A percentile compares a stretch with the other conserved stretches of the same genome.
phyloP scores from a whole-genome alignment of 1,140 invertebrate genomes.

The Heterodera schachtii region DNA sequence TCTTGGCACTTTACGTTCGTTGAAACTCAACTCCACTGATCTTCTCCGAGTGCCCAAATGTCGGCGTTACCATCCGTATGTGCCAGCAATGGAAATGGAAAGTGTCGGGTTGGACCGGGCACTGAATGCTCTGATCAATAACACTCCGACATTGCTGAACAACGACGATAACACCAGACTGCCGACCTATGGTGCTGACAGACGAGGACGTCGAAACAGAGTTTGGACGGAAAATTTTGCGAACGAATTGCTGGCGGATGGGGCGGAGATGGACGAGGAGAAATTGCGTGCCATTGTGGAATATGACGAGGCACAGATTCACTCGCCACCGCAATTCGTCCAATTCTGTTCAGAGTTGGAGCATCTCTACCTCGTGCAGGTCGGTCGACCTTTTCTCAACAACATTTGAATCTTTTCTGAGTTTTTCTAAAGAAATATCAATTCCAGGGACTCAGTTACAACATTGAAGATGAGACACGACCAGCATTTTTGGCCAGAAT shows the following conservation, averaged over 20 bases:
- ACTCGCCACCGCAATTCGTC: constrained; percentile 36
- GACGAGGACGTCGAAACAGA: constrained; percentile 4
- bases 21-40: constrained; percentile 29
- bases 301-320: constrained; percentile 25
- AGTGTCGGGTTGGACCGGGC: constrained; percentile 15
- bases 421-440: not conserved
- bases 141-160: not conserved
- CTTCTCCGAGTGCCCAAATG: constrained; percentile 27
- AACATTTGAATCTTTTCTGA: too few relatives aligned
- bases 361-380: constrained; percentile 40
- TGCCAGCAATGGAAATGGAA: constrained; percentile 20
- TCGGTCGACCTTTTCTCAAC: not conserved
- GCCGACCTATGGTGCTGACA: not conserved
- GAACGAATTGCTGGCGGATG: constrained; percentile 18
- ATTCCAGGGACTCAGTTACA: constrained; percentile 40
- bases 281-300: constrained; percentile 24
- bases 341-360: constrained; percentile 36
- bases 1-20: constrained; percentile 11
- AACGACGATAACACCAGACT: not conserved
- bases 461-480: constrained; percentile 40
- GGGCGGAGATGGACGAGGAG: constrained; percentile 18
- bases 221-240: not conserved
- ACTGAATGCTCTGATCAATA: not conserved
- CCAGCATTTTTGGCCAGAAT: constrained; percentile 30
- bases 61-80: constrained; percentile 27